These are phyloP conservation scores for Coboldia fuscipes DNA, from an alignment of 1,140 invertebrate species.

Conservation along the genomic window DNA sequence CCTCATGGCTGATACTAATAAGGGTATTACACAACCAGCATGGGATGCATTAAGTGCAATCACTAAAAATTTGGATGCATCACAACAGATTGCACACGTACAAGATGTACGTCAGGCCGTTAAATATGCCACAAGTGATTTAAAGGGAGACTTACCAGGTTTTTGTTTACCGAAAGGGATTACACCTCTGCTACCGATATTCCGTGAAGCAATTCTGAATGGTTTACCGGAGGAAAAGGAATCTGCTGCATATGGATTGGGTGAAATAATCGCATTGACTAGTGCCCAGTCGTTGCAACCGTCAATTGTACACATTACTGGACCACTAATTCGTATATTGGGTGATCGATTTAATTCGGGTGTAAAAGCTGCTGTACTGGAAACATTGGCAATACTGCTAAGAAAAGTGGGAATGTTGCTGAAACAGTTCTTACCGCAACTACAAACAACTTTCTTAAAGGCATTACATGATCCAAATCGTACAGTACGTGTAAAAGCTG, in stretches of 20 bases:
- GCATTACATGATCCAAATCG: slow-evolving; percentile 75
- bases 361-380: slow-evolving; percentile 89
- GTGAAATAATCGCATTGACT: slow-evolving; percentile 78
- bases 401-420: slow-evolving; percentile 79
- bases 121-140: slow-evolving; percentile 67
- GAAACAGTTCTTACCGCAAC: slow-evolving; percentile 93
- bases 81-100: slow-evolving; percentile 65
- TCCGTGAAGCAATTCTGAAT: slow-evolving; percentile 88
- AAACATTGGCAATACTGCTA: slow-evolving; percentile 80
- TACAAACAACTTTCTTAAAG: slow-evolving; percentile 95
- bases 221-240: slow-evolving; percentile 89
- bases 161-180: slow-evolving; percentile 92
- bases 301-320: slow-evolving; percentile 91
- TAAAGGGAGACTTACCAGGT: slow-evolving; percentile 72
- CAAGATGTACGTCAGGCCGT: slow-evolving; percentile 79
- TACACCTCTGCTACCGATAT: slow-evolving; percentile 79
- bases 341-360: slow-evolving; percentile 85
- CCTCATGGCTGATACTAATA: slow-evolving; percentile 61
- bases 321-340: slow-evolving; percentile 89
- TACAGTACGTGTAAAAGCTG: slow-evolving; percentile 73
- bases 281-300: slow-evolving; percentile 70
- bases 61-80: slow-evolving; percentile 64
- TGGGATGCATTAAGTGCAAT: slow-evolving; percentile 84
- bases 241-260: slow-evolving; percentile 78
- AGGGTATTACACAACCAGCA: slow-evolving; percentile 58